Percentiles rank a stretch among this genome's conserved stretches.
phyloP scores from a whole-genome alignment of 2,113 vertebrate genomes.

The Myanophis thanlyinensis region DNA sequence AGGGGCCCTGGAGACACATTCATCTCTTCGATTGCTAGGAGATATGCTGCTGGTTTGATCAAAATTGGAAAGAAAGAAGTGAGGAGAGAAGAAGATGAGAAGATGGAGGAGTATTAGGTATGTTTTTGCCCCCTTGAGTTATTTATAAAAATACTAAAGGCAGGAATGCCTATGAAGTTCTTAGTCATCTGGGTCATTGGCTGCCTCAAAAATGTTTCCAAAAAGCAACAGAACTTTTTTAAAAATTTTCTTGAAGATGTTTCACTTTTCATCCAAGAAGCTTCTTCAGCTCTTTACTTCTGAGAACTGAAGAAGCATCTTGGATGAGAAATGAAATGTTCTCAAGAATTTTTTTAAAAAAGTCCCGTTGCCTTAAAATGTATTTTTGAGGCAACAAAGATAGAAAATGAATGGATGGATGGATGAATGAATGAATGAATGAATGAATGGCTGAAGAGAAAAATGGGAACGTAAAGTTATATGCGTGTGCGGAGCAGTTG shows the following conservation, averaged over 20 bases:
- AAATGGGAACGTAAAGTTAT: not conserved
- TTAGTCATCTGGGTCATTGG: not conserved
- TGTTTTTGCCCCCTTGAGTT: not conserved
- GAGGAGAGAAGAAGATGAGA: not conserved
- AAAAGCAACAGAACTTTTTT: no score
- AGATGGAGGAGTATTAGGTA: not conserved
- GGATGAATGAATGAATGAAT: not conserved
- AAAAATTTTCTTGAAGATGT: not conserved
- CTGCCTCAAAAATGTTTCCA: not conserved
- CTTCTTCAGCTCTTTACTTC: not conserved
- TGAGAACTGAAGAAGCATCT: not conserved
- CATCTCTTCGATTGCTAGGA: not conserved
- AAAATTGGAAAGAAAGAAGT: not conserved
- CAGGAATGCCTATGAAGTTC: not conserved
- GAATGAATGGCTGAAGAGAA: not conserved
- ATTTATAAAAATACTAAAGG: not conserved
- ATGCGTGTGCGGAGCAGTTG: not conserved
- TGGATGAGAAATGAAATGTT: not conserved
- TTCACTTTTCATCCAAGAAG: not conserved
- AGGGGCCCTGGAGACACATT: not conserved
- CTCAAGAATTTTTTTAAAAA: not conserved
- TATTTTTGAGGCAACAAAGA: not conserved
- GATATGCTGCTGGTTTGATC: not conserved
- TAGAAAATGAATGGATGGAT: not conserved
- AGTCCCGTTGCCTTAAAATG: not conserved